Conservation (phyloP, 2,113 vertebrate species). For the Heterocephalus glaber region DNA sequence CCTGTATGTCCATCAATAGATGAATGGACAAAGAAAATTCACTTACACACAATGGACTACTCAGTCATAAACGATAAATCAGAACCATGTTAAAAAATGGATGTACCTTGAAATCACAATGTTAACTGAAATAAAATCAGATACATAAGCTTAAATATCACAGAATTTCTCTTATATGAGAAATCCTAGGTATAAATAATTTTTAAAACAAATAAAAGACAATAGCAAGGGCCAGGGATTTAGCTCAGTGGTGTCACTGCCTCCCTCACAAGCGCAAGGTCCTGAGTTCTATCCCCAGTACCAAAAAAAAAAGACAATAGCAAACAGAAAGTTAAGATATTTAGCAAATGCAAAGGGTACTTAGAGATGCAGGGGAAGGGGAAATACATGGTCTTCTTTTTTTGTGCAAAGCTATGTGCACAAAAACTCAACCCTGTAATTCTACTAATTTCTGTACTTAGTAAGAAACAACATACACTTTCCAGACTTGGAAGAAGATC, state of each 20-base stretch:
- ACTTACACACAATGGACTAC: not conserved
- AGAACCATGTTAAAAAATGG: not conserved
- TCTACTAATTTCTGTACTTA: not conserved
- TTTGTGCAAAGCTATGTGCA: not conserved
- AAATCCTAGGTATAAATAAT: not conserved
- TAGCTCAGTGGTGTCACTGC: no score
- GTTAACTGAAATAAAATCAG: not conserved
- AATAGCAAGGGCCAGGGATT: no score
- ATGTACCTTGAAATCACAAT: not conserved
- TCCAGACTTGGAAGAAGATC: conserved; percentile 88
- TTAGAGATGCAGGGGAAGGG: not conserved
- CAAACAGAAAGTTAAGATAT: not conserved
- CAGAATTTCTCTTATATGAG: not conserved
- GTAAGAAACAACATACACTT: conserved; percentile 78
- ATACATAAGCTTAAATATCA: not conserved
- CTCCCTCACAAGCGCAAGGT: no score
- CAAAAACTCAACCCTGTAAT: not conserved
- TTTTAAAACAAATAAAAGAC: not conserved
- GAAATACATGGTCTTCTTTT: not conserved
- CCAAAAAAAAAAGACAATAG: not conserved
- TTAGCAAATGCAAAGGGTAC: not conserved
- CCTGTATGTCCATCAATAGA: not conserved
- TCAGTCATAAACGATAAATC: not conserved
- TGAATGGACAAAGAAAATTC: not conserved
- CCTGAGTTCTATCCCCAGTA: no score